phyloP scores from a whole-genome alignment of 2,888 invertebrate species.

The Drosophila neotestacea region DNA sequence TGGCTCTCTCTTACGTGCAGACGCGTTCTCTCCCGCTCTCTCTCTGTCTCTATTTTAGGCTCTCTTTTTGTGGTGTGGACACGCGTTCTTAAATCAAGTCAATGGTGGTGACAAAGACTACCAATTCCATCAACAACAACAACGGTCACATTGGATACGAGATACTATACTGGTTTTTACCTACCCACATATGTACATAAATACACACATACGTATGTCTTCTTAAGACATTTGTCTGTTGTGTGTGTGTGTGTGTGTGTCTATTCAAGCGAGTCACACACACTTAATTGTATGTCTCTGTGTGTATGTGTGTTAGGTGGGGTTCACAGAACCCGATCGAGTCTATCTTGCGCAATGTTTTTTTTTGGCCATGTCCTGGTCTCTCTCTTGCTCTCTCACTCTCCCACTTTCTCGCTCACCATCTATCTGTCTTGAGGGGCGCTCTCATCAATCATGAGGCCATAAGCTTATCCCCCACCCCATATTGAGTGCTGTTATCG shows the following conservation, averaged over 20 bases:
- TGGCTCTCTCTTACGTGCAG: slow-evolving; percentile 21
- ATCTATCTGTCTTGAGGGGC: neutral
- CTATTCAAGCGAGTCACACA: slow-evolving; percentile 55
- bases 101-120: slow-evolving; percentile 48
- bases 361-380: slow-evolving; percentile 49
- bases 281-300: slow-evolving; percentile 25
- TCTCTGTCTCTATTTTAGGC: neutral
- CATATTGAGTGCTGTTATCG: slow-evolving; percentile 37
- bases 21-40: slow-evolving; percentile 19
- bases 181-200: slow-evolving; percentile 25
- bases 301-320: slow-evolving; percentile 51
- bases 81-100: slow-evolving; percentile 56
- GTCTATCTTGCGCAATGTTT: slow-evolving; percentile 56
- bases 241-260: slow-evolving; percentile 27
- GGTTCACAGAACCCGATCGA: slow-evolving; percentile 65
- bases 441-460: slow-evolving; percentile 30
- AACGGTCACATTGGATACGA: slow-evolving; percentile 36
- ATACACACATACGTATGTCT: slow-evolving; percentile 14
- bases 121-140: slow-evolving; percentile 29
- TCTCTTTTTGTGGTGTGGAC: slow-evolving; percentile 31
- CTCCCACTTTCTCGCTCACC: slow-evolving; percentile 5
- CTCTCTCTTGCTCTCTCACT: slow-evolving; percentile 10
- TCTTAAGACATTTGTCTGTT: slow-evolving; percentile 16
- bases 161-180: slow-evolving; percentile 56
- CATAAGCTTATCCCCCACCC: neutral